Conservation (phyloP, 2,888 invertebrate genomes). For the Boloria selene region DNA sequence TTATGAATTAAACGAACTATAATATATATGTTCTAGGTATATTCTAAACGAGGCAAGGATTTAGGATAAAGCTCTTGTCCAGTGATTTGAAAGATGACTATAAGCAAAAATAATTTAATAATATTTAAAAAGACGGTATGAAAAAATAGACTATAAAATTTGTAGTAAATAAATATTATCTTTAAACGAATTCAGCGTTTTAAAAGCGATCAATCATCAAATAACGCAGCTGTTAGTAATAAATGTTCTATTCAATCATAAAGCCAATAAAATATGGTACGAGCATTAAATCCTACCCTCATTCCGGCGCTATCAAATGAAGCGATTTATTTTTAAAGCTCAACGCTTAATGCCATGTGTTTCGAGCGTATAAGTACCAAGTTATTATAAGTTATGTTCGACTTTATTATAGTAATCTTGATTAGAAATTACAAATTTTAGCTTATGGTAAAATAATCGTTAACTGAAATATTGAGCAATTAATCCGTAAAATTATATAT, state of each 20-base stretch:
- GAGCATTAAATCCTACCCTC: constrained; percentile 43
- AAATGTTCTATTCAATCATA: constrained; percentile 47
- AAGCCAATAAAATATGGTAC: constrained; percentile 39
- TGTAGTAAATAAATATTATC: constrained; percentile 17
- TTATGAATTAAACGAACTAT: no score
- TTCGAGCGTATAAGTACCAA: constrained; percentile 14
- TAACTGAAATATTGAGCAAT: no score
- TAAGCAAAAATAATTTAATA: background rate
- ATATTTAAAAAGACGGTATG: background rate
- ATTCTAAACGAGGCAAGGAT: no score
- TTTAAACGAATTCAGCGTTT: constrained; percentile 24
- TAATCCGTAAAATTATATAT: no score
- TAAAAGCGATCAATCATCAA: constrained; percentile 33
- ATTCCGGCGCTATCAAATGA: constrained; percentile 42
- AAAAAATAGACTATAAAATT: background rate
- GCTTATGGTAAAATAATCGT: no score
- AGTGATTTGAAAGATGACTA: no score
- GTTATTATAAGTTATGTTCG: constrained; percentile 12
- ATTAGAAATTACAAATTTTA: background rate
- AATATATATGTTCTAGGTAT: no score
- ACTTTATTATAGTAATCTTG: background rate
- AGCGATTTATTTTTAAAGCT: constrained; percentile 52
- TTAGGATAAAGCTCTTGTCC: no score
- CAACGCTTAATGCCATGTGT: constrained; percentile 30
- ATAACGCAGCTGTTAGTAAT: constrained; percentile 38